Base-by-base conservation (phyloP, 1,140 invertebrate species). In the Sitophilus oryzae region DNA sequence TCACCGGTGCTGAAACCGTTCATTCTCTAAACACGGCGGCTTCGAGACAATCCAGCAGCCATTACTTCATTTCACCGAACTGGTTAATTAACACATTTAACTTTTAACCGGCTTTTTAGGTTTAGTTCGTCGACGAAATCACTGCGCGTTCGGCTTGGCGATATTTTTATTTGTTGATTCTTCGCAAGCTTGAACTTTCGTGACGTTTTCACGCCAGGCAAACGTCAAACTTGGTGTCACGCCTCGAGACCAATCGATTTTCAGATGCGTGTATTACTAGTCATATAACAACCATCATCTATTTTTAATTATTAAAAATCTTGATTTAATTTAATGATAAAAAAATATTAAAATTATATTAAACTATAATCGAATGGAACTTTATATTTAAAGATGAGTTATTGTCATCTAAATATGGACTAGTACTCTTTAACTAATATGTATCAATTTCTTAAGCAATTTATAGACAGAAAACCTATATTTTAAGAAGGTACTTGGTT, bases 1-100 rank as follows among this genome's bases (percentile, higher is more conserved):
- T 92, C 90, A 61, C 88, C 89, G 66, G 89, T 89, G 71, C 88
- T 92, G 72, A 91, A 90, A 66, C 89, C 89, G 79, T 91, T 91
- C 78, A 82, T 82, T 58, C 19, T 56, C 11, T 37, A 48, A 45
- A 15, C 47, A 47, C 34, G 23, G 10, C 18, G 15, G 3, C 46
- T 11, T 16, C 30, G 18, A 23, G 18, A 11, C 22, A 44, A 44
- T 16, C 25, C 45, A 38, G 51, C 41, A 43, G 8, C 25, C 51
- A 53, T 44, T 30, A 30, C 5, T 11, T 11, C 25, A 30, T 30
- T 30, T 11, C 25, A 6, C 5, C 25, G 25, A 11, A 30, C 5
- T 11, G 11, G 5, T 30, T 30, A 30, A 30, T n/a, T n/a, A 30
- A 30, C 25, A 30, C 25, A 11, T 30, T 30, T 5, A 11, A 30